These are phyloP conservation scores for Drosophila histrio DNA, from an alignment of 2,888 invertebrate species.

Conservation along the genomic window DNA sequence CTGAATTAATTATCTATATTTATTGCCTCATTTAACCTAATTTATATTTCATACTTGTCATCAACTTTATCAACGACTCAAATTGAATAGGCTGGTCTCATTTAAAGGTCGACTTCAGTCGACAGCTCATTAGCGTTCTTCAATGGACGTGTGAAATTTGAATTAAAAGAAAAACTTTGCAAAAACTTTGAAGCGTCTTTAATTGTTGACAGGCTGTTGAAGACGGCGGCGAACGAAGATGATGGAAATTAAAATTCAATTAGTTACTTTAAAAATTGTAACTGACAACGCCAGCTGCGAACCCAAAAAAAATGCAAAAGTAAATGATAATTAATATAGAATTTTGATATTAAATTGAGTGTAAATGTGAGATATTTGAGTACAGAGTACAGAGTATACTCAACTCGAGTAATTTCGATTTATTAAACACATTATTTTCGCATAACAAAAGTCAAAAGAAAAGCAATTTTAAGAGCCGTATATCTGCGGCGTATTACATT, in stretches of 20 bases:
- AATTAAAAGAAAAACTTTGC: conserved; percentile 27
- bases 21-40: conserved; percentile 28
- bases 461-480: conserved; percentile 20
- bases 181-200: conserved; percentile 14
- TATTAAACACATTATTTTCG: neutral
- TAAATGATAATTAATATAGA: neutral
- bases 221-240: neutral
- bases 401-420: neutral
- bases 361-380: neutral
- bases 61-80: neutral
- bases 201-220: neutral
- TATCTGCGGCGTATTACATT: conserved; percentile 17
- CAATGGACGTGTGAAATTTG: conserved; percentile 23
- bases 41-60: conserved; percentile 14
- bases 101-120: conserved; percentile 4
- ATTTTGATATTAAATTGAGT: neutral
- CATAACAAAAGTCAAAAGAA: conserved; percentile 19
- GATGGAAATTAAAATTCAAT: conserved; percentile 14
- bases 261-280: neutral
- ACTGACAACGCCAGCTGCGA: neutral
- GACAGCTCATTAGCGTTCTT: conserved; percentile 12
- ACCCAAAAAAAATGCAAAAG: too few relatives aligned
- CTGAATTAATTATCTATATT: conserved; percentile 22
- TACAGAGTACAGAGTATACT: neutral
- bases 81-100: conserved; percentile 22